phyloP scores from a whole-genome alignment of 1,140 invertebrate species.

The roundworm (Caenorhabditis elegans) region DNA sequence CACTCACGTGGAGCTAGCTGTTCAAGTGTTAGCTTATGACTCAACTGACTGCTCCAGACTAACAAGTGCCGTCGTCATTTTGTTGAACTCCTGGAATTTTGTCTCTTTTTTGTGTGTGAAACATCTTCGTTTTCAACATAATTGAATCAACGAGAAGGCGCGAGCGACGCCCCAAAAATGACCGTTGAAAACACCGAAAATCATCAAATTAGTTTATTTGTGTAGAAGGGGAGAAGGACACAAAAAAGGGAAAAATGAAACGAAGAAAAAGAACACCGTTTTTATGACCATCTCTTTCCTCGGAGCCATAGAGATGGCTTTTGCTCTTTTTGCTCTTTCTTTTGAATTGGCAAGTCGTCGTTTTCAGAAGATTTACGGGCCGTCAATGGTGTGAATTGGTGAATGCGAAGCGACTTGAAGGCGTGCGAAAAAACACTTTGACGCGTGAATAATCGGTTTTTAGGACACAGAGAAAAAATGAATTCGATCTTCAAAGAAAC shows the following conservation, averaged over 20 bases:
- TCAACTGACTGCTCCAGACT: no score
- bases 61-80: not conserved
- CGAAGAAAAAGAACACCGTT: not conserved
- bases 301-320: not conserved
- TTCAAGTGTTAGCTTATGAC: not conserved
- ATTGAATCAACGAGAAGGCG: not conserved
- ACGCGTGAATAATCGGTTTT: not conserved
- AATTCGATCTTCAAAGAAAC: no score
- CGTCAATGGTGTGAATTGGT: not conserved
- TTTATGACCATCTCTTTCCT: not conserved
- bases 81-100: not conserved
- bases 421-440: not conserved
- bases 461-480: not conserved
- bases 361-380: constrained; percentile 21
- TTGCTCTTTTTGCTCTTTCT: constrained; percentile 19
- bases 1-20: not conserved
- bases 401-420: constrained; percentile 1
- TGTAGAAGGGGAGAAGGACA: not conserved
- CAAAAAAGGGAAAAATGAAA: not conserved
- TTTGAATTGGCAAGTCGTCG: not conserved
- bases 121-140: not conserved
- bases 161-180: constrained; percentile 9
- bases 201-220: constrained; percentile 18
- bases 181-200: constrained; percentile 3
- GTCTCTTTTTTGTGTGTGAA: no score